Conservation (phyloP, 2,113 vertebrate genomes). For the Gymnobelideus leadbeateri region DNA sequence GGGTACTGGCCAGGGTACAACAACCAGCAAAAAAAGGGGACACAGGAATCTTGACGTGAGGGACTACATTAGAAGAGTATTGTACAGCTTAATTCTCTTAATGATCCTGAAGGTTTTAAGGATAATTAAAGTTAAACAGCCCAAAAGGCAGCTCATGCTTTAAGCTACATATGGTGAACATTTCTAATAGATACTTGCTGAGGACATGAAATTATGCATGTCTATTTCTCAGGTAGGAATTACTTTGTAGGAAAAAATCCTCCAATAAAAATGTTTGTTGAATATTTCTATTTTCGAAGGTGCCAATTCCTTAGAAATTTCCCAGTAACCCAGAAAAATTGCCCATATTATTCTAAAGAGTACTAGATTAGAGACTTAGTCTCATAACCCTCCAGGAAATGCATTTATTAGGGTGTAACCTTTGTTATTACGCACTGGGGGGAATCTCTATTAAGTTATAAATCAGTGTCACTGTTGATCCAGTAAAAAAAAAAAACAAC, state of each 20-base stretch:
- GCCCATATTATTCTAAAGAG: slow-evolving; percentile 74
- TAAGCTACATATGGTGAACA: slow-evolving; percentile 59
- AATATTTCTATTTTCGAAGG: slow-evolving; percentile 68
- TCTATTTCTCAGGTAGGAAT: slow-evolving; percentile 71
- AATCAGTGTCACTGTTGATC: slow-evolving; percentile 75
- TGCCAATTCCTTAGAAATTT: slow-evolving; percentile 79
- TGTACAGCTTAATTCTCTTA: slow-evolving; percentile 75
- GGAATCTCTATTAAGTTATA: slow-evolving; percentile 78
- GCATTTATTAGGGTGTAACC: slow-evolving; percentile 79
- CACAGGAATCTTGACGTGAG: slow-evolving; percentile 36
- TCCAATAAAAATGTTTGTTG: slow-evolving; percentile 71
- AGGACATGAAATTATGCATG: slow-evolving; percentile 65
- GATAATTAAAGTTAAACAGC: slow-evolving; percentile 60
- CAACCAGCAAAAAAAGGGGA: slow-evolving; percentile 67
- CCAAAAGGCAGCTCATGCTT: slow-evolving; percentile 35
- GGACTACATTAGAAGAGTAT: slow-evolving; percentile 68
- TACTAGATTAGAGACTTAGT: slow-evolving; percentile 77
- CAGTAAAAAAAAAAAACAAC: slow-evolving; percentile 55
- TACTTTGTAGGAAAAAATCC: slow-evolving; percentile 63
- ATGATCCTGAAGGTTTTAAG: slow-evolving; percentile 63
- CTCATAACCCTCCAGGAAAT: slow-evolving; percentile 78
- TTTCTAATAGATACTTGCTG: slow-evolving; percentile 57
- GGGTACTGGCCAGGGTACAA: slow-evolving; percentile 72
- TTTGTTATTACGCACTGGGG: slow-evolving; percentile 76
- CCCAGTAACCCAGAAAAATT: slow-evolving; percentile 69